Base-by-base conservation (phyloP, 64 coral and sea anemone species). In the Pocillopora verrucosa region DNA sequence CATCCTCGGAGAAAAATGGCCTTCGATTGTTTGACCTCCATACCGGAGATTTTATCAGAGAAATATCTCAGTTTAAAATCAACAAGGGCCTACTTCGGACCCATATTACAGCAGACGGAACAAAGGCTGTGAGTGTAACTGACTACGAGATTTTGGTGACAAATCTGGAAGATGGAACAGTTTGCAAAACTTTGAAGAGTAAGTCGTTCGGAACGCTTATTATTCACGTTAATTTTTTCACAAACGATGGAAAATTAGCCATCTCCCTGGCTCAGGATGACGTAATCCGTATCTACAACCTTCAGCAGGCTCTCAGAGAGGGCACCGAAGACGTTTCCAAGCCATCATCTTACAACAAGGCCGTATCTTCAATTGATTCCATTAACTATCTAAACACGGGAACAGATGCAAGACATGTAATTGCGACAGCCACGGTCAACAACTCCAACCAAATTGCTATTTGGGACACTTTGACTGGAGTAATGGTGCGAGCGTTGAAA, bases 131-230 rank as follows among this genome's bases (percentile, higher is more conserved):
- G 38, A 70, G 70, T 41, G 80, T 92, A 19, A 58, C 61, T 59
- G 61, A 88, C 17, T 92, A 74, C 79, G 91, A 92, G 61, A 87
- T 92, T 51, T 35, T 92, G 59, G 37, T 92, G 13, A 92, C 90
- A 56, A 73, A 92, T 34, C 82, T 92, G 1, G 90, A 92, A n/a
- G 45, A 59, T 37, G 90, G 82, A 77, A 38, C 58, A 24, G 77
- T 86, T 41, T 25, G 15, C 26, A 86, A 78, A 51, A 92, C 90
- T 26, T 58, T 92, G 65, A 92, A 92, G 91, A 92, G 91, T 58
- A 78, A 80, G 14, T 80, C 91, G 5, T 92, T 92, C 36, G 91
- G 91, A 58, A 88, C 91, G 14, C 76, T 81, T 3, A 68, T 80
- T 60, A 88, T 92, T 58, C 90, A 92, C 69, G 58, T 61, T 3